Conservation (phyloP, 2,113 vertebrate genomes). For the Heterocephalus glaber region DNA sequence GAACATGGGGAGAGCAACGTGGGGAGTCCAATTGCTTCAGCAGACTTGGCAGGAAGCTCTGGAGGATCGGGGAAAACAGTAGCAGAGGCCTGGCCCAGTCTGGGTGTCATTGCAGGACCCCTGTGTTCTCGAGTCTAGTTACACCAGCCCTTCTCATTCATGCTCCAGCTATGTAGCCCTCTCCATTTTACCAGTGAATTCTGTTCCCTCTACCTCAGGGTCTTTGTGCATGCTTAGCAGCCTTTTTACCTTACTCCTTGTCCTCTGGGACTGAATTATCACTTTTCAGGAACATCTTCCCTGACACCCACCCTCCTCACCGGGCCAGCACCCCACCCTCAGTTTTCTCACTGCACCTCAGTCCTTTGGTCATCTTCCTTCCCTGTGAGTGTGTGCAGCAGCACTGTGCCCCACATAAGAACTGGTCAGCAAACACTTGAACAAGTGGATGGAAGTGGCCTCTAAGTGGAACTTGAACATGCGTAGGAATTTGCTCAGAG, state of each 20-base stretch:
- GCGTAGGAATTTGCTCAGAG: neutral
- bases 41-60: neutral
- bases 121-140: neutral
- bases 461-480: neutral
- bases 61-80: neutral
- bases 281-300: neutral
- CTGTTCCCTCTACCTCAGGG: neutral
- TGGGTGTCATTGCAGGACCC: neutral
- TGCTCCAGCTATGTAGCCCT: neutral
- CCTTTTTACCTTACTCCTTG: neutral
- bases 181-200: neutral
- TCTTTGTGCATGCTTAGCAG: neutral
- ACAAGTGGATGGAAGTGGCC: neutral
- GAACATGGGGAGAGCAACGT: neutral
- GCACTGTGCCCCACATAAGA: neutral
- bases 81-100: neutral
- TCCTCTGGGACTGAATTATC: neutral
- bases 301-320: neutral
- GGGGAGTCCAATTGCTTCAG: neutral
- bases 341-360: neutral
- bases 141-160: neutral
- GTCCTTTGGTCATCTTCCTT: neutral
- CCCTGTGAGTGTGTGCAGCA: neutral
- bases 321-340: too few relatives aligned
- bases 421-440: neutral